Percentiles rank a stretch among this genome's conserved stretches.
These are phyloP conservation scores for Aphidius ervi DNA, from an alignment of 1,140 invertebrate species.

Conservation along the genomic window DNA sequence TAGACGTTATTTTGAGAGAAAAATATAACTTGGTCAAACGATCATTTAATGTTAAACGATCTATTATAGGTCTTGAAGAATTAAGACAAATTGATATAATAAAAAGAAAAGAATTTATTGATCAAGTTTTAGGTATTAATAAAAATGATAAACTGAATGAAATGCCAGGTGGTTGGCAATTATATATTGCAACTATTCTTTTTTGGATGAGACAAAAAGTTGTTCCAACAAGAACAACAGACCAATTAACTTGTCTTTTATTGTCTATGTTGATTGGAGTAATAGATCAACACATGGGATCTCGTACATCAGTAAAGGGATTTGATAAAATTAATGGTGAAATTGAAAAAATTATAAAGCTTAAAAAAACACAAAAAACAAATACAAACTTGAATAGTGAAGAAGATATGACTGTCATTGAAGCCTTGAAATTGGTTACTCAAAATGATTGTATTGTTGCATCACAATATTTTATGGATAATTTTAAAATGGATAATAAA, in stretches of 20 bases:
- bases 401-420: not conserved
- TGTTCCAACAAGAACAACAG: constrained; percentile 42
- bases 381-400: not conserved
- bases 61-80: constrained; percentile 43
- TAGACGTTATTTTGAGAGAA: constrained; percentile 44
- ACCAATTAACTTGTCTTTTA: constrained; percentile 60
- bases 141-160: constrained; percentile 42
- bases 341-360: constrained; percentile 1
- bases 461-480: constrained; percentile 57
- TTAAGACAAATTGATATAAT: constrained; percentile 34
- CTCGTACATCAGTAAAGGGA: constrained; percentile 23
- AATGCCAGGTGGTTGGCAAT: constrained; percentile 59
- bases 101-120: constrained; percentile 47
- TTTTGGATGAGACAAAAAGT: constrained; percentile 63
- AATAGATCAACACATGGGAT: constrained; percentile 57
- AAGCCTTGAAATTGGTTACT: constrained; percentile 34
- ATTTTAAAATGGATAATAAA: constrained; percentile 62
- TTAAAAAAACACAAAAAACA: not conserved
- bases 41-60: constrained; percentile 29
- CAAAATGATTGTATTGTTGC: constrained; percentile 59
- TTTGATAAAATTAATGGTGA: constrained; percentile 31
- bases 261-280: constrained; percentile 60
- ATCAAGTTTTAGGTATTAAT: constrained; percentile 47
- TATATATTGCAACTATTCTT: constrained; percentile 61
- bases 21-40: constrained; percentile 25